Conservation (phyloP, 2,113 vertebrate genomes). For the Charina bottae region DNA sequence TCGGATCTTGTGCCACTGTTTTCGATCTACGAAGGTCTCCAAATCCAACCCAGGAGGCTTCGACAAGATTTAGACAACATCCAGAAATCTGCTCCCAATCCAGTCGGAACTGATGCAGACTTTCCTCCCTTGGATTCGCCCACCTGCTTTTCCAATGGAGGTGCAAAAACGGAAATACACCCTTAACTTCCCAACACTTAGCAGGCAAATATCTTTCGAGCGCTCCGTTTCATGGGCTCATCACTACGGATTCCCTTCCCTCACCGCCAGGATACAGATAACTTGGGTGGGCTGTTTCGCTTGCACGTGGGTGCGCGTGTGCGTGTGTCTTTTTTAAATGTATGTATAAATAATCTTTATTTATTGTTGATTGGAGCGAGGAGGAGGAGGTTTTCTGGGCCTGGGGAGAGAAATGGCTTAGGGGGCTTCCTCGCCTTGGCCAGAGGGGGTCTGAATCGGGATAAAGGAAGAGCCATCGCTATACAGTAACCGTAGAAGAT, state of each 20-base stretch:
- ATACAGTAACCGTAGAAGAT: neutral
- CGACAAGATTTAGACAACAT: neutral
- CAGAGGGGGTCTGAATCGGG: neutral
- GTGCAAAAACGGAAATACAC: neutral
- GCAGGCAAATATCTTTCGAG: neutral
- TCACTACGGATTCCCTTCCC: neutral
- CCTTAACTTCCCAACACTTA: neutral
- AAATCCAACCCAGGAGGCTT: neutral
- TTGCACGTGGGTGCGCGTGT: neutral
- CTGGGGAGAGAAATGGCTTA: neutral
- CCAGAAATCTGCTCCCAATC: neutral
- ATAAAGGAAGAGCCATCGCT: neutral
- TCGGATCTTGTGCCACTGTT: neutral
- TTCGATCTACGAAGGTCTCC: neutral
- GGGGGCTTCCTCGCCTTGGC: neutral
- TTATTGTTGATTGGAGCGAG: constrained; percentile 1
- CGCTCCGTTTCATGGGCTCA: neutral
- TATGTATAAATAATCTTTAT: constrained; percentile 37
- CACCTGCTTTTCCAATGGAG: neutral
- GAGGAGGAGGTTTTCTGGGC: neutral
- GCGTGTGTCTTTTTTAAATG: constrained; percentile 14
- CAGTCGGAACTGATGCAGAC: neutral
- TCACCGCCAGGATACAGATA: constrained; percentile 14
- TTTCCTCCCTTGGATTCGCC: neutral
- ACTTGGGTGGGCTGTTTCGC: neutral